Percentiles rank a stretch among this genome's conserved stretches.
These are phyloP conservation scores for Phrynosoma blainvillii DNA, from an alignment of 2,113 vertebrate species.

Conservation along the genomic window DNA sequence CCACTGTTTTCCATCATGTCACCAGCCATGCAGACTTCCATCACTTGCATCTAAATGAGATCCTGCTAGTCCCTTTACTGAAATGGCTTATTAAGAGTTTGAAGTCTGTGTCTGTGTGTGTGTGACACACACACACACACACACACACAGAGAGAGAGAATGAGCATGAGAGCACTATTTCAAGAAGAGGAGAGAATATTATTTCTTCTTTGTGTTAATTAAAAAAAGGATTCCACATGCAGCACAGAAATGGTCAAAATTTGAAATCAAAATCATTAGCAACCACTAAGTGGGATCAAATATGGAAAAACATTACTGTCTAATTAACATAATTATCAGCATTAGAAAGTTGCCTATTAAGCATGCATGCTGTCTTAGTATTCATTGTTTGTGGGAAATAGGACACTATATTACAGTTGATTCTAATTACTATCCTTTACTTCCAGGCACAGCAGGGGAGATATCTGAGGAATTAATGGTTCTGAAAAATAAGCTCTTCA, in stretches of 20 bases:
- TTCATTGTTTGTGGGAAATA: neutral
- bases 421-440: slow-evolving; percentile 16
- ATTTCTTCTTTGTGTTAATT: neutral
- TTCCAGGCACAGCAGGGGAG: neutral
- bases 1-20: neutral
- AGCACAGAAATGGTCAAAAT: neutral
- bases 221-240: neutral
- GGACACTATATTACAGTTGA: neutral
- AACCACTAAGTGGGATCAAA: neutral
- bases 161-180: too few relatives aligned
- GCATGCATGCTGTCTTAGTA: neutral
- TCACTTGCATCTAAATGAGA: neutral
- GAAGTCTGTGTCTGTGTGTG: neutral
- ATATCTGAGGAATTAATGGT: slow-evolving; percentile 20
- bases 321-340: slow-evolving; percentile 38
- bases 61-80: neutral
- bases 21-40: neutral
- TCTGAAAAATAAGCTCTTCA: neutral
- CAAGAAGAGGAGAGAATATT: neutral
- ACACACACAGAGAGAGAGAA: neutral
- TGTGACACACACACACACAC: too few relatives aligned
- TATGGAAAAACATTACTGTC: slow-evolving; percentile 25
- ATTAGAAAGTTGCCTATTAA: slow-evolving; percentile 20
- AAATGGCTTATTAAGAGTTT: neutral
- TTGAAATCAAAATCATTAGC: neutral